A percentile compares a stretch with the other conserved stretches of the same genome.
These are phyloP conservation scores for Ascaphus truei DNA, from an alignment of 2,113 vertebrate species.

Conservation along the genomic window DNA sequence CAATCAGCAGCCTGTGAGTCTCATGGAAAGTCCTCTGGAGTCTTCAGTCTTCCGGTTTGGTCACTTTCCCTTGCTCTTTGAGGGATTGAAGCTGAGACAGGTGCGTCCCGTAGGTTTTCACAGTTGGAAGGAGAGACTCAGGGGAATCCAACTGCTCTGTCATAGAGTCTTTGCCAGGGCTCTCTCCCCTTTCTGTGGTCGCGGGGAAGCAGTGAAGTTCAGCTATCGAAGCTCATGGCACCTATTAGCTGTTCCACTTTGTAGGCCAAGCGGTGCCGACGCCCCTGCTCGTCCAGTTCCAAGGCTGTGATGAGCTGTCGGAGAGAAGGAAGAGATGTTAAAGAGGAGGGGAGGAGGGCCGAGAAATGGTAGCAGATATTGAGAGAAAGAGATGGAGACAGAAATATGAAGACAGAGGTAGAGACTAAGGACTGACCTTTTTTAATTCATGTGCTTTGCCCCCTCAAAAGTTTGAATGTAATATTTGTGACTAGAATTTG, in stretches of 20 bases:
- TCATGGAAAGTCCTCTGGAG: background rate
- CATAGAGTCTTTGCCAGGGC: conserved; percentile 30
- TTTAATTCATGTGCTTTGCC: no score
- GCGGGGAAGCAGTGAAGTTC: conserved; percentile 55
- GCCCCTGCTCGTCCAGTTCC: conserved; percentile 92
- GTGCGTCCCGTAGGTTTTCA: conserved; percentile 4
- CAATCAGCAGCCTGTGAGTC: conserved; percentile 10
- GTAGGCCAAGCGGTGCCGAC: conserved; percentile 86
- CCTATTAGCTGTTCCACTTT: conserved; percentile 93
- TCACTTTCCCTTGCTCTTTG: conserved; percentile 40
- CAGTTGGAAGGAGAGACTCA: conserved; percentile 13
- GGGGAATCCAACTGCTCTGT: background rate
- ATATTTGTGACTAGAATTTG: no score
- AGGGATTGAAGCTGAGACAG: background rate
- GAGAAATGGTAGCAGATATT: no score
- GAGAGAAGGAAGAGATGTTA: no score
- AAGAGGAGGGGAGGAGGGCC: no score
- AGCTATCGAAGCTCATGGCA: conserved; percentile 96
- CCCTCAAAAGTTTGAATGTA: no score
- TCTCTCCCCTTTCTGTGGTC: conserved; percentile 38
- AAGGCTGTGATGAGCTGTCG: conserved; percentile 84
- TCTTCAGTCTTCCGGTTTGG: conserved; percentile 1
- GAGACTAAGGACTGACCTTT: no score
- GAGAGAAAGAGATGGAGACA: no score
- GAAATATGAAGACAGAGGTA: no score